Evolutionary conservation across 2,113 vertebrate genomes (phyloP).

Genomic region (Myrmecobius fasciatus): DNA sequence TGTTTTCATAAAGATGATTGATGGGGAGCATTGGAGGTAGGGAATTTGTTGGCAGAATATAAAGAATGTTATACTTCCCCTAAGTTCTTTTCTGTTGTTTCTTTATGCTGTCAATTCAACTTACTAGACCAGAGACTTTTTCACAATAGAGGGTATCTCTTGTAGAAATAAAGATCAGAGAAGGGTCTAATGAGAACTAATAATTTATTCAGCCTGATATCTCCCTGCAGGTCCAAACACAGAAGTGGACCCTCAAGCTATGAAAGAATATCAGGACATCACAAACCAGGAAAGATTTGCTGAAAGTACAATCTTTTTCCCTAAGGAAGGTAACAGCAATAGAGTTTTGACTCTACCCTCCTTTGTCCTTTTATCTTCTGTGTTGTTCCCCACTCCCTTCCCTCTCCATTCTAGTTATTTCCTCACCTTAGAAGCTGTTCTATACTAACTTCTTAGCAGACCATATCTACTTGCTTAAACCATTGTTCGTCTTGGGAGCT

Average conservation of each 20-base stretch:
- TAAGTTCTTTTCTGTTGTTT: neutral
- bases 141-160: neutral
- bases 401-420: neutral
- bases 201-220: neutral
- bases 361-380: neutral
- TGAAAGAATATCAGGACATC: neutral
- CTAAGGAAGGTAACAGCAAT: neutral
- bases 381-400: neutral
- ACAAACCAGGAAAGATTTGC: fast-evolving
- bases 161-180: neutral
- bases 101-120: neutral
- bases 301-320: neutral
- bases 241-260: neutral
- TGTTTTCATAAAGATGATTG: neutral
- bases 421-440: neutral
- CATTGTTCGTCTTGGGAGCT: neutral
- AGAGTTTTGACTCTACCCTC: neutral
- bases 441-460: neutral
- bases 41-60: neutral
- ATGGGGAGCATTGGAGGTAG: neutral
- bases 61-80: fast-evolving
- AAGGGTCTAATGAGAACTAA: fast-evolving
- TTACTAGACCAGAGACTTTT: neutral
- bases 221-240: neutral
- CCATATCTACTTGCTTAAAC: neutral